Evolutionary conservation across 92 coral and sea anemone species (phyloP).

Genomic region (Bergia puertoricense): DNA sequence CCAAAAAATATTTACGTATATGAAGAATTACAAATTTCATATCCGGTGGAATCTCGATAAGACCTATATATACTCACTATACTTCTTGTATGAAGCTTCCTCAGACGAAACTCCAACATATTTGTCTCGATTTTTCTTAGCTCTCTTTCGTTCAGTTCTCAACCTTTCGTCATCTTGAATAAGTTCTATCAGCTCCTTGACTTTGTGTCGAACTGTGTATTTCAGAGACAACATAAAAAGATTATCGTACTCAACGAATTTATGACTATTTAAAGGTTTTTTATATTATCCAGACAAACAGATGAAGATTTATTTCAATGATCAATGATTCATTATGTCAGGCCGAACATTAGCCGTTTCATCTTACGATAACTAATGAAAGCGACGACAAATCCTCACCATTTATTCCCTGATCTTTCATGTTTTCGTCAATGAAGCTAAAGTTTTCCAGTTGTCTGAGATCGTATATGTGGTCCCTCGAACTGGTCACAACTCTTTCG

Average conservation of each 20-base stretch:
- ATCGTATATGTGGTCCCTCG: conserved; percentile 96
- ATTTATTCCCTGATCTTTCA: conserved; percentile 98
- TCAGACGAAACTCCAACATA: conserved; percentile 91
- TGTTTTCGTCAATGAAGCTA: conserved; percentile 81
- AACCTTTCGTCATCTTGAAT: conserved; percentile 94
- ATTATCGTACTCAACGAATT: background rate
- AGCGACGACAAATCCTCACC: conserved; percentile 55
- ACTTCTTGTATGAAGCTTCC: conserved; percentile 63
- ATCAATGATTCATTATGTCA: conserved; percentile 10
- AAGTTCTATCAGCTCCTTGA: conserved; percentile 87
- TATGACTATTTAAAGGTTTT: background rate
- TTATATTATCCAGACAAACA: background rate
- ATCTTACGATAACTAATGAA: background rate
- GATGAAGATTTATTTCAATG: background rate
- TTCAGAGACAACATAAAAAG: background rate
- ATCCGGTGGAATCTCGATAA: background rate
- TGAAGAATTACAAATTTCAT: background rate
- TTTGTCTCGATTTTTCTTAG: conserved; percentile 94
- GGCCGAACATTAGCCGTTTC: background rate
- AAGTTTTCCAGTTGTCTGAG: conserved; percentile 90
- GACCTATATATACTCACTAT: conserved; percentile 65
- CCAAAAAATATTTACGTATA: background rate
- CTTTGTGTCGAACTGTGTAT: conserved; percentile 92
- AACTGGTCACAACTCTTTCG: conserved; percentile 92
- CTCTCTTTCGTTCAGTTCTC: conserved; percentile 85